Base-by-base conservation (phyloP, 1,140 invertebrate genomes). In the Temnothorax curvispinosus region DNA sequence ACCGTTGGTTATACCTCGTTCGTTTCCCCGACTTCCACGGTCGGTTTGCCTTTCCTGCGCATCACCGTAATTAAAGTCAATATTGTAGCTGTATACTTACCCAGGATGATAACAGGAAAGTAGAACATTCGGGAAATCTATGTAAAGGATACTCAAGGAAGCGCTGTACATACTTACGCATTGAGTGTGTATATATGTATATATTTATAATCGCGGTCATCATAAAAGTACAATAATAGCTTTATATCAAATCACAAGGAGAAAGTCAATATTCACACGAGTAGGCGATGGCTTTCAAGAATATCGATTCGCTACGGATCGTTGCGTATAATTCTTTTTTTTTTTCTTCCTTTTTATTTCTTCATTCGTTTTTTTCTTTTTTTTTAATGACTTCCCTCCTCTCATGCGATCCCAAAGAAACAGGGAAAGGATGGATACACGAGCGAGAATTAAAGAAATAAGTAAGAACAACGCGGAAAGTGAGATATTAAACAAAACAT, bases 191-290 rank as follows among this genome's bases (percentile, higher is more conserved):
- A 82, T 91, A 91, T 93, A 91, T 93, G 88, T 93, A 92, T 93
- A 93, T 93, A 93, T 94, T 94, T 93, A 93, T 93, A 94, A 94
- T 94, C 92, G 93, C 92, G 92, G 93, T 93, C 94, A 93, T 94
- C 93, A 94, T 95, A 94, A 95, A 95, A 95, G 94, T 95, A 95
- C 93, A 94, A 94, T 94, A 94, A 94, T 95, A 94, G 92, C 92
- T 92, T 94, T 92, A 95, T 94, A 94, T 95, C 91, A 95, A 95
- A 95, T 94, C 93, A 94, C 93, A 90, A 94, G 89, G 91, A 94
- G 91, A 94, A 94, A 94, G 93, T 93, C 91, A 93, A 92, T 93
- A 93, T 94, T 94, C 93, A 94, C 92, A 93, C 91, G 90, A 84
- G 88, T 92, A 92, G 91, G 88, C 88, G 90, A 90, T 92, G 89